phyloP scores from a whole-genome alignment of 2,113 vertebrate genomes.

The Daboia siamensis region DNA sequence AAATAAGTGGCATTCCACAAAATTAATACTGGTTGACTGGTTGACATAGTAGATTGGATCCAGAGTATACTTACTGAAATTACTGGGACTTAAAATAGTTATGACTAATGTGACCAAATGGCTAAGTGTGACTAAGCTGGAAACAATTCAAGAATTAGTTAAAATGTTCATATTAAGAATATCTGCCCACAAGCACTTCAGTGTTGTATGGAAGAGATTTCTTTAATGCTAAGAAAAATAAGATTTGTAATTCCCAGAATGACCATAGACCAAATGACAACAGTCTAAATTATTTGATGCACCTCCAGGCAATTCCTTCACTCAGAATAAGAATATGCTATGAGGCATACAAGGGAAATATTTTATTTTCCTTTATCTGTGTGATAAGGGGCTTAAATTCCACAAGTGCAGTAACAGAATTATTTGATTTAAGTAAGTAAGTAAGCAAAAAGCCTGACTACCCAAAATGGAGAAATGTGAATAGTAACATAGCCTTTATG shows the following conservation, averaged over 20 bases:
- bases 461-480: not conserved
- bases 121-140: not conserved
- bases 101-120: not conserved
- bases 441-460: not conserved
- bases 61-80: not conserved
- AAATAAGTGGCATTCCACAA: not conserved
- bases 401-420: not conserved
- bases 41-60: not conserved
- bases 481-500: not conserved
- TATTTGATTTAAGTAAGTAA: slow-evolving; percentile 9
- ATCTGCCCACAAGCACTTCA: not conserved
- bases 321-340: not conserved
- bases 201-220: not conserved
- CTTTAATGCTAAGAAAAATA: not conserved
- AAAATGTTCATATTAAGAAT: not conserved
- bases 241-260: not conserved
- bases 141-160: not conserved
- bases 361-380: not conserved
- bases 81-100: not conserved
- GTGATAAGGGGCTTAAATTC: not conserved
- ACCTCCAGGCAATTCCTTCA: not conserved
- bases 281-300: not conserved
- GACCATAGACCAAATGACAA: not conserved
- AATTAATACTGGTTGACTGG: not conserved
- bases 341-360: not conserved